Percentiles rank a stretch among this genome's conserved stretches.
Conservation (phyloP, 2,888 invertebrate genomes). For the Patella caerulea region DNA sequence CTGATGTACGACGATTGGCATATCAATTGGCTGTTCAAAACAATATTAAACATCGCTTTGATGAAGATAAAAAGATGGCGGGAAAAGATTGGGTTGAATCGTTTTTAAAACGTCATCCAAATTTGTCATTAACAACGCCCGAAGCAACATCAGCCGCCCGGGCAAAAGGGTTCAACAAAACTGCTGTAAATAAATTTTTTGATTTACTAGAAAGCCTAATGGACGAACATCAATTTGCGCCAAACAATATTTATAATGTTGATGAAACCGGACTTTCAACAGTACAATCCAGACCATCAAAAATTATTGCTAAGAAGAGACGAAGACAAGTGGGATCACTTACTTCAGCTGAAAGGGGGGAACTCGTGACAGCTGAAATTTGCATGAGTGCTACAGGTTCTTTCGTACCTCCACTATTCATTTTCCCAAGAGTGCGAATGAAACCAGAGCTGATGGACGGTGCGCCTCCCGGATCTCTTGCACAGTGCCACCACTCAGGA, state of each 20-base stretch:
- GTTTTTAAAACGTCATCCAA: background rate
- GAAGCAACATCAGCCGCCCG: background rate
- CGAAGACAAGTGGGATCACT: conserved; percentile 20
- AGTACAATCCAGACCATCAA: conserved; percentile 6
- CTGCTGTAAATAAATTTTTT: conserved; percentile 15
- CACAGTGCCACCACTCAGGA: background rate
- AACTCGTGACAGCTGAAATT: conserved; percentile 21
- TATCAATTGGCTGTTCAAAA: background rate
- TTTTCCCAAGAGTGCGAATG: background rate
- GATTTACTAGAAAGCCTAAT: background rate
- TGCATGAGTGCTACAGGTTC: conserved; percentile 26
- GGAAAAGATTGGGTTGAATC: background rate
- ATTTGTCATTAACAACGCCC: background rate
- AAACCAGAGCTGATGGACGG: background rate
- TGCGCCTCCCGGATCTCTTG: background rate
- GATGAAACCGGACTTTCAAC: conserved; percentile 21
- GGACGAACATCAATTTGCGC: background rate
- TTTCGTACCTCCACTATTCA: conserved; percentile 20
- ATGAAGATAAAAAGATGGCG: background rate
- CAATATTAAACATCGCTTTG: background rate
- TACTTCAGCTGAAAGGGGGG: conserved; percentile 28
- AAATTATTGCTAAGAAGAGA: conserved; percentile 12
- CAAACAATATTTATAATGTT: conserved; percentile 23
- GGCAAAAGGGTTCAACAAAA: conserved; percentile 18
- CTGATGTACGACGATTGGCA: background rate